These are phyloP conservation scores for Lithophane socia DNA, from an alignment of 2,888 invertebrate species.

Conservation along the genomic window DNA sequence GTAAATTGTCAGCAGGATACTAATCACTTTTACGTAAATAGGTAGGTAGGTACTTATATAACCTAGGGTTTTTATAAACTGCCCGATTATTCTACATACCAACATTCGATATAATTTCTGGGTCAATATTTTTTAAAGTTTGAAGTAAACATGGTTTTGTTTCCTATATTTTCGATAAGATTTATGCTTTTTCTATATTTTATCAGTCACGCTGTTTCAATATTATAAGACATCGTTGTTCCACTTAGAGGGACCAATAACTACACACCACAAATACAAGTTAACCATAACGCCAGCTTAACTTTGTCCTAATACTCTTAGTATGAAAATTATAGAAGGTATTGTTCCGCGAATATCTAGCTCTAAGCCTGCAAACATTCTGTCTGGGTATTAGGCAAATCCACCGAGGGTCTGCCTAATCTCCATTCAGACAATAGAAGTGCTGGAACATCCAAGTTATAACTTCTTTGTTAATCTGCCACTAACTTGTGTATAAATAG, in stretches of 20 bases:
- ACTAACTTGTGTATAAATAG: slow-evolving; percentile 62
- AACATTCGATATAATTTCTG: background rate
- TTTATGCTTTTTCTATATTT: background rate
- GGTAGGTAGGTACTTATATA: too few species aligned
- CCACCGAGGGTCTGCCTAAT: slow-evolving; percentile 56
- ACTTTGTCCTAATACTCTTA: background rate
- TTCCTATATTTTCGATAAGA: background rate
- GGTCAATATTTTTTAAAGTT: background rate
- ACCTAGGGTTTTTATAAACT: background rate
- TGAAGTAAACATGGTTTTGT: background rate
- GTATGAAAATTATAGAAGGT: slow-evolving; percentile 20
- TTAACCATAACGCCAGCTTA: background rate
- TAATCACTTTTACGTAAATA: slow-evolving; percentile 4
- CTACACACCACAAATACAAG: background rate
- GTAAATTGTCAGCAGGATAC: slow-evolving; percentile 1
- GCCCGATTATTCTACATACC: background rate
- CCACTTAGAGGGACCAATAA: background rate
- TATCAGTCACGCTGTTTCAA: background rate
- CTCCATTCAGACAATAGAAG: slow-evolving; percentile 63
- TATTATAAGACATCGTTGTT: background rate
- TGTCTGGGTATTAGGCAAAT: slow-evolving; percentile 59
- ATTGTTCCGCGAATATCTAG: slow-evolving; percentile 54
- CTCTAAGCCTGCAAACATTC: slow-evolving; percentile 47
- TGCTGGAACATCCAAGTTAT: slow-evolving; percentile 59
- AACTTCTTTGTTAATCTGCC: slow-evolving; percentile 66